Conservation (phyloP, 2,113 vertebrate genomes). For the Rhipidura dahli region DNA sequence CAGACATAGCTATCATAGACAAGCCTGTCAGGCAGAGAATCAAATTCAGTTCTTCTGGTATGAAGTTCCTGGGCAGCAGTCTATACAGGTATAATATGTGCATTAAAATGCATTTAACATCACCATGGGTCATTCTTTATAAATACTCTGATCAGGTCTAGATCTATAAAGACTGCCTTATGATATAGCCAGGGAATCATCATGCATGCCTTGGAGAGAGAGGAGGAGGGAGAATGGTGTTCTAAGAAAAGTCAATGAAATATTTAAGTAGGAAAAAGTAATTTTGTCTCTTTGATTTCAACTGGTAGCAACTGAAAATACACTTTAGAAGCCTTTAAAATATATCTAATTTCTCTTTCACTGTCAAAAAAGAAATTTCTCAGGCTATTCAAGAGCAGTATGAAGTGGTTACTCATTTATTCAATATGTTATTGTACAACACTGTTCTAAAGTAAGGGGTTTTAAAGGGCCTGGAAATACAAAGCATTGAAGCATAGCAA, state of each 20-base stretch:
- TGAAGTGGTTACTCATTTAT: constrained; percentile 45
- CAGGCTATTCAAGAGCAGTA: constrained; percentile 22
- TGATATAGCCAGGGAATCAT: neutral
- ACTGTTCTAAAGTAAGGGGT: neutral
- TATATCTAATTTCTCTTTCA: constrained; percentile 5
- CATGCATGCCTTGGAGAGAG: accelerated
- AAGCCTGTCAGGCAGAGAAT: neutral
- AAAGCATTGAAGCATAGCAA: neutral
- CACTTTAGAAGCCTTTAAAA: neutral
- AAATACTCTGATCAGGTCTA: neutral
- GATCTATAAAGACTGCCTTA: neutral
- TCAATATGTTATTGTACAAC: constrained; percentile 17
- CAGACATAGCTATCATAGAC: neutral
- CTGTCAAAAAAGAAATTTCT: neutral
- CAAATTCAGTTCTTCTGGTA: neutral
- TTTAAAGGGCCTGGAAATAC: constrained; percentile 18
- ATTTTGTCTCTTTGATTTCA: constrained; percentile 40
- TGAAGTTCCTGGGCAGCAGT: neutral
- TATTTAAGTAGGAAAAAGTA: constrained; percentile 42
- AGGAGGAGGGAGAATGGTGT: neutral
- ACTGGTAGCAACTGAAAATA: constrained; percentile 26
- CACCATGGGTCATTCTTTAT: neutral
- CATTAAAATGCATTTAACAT: neutral
- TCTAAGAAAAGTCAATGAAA: constrained; percentile 51
- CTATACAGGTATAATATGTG: neutral